Percentiles rank a stretch among this genome's conserved stretches.
phyloP scores from a whole-genome alignment of 2,797 vertebrate genomes.

The Sylvilagus floridanus region DNA sequence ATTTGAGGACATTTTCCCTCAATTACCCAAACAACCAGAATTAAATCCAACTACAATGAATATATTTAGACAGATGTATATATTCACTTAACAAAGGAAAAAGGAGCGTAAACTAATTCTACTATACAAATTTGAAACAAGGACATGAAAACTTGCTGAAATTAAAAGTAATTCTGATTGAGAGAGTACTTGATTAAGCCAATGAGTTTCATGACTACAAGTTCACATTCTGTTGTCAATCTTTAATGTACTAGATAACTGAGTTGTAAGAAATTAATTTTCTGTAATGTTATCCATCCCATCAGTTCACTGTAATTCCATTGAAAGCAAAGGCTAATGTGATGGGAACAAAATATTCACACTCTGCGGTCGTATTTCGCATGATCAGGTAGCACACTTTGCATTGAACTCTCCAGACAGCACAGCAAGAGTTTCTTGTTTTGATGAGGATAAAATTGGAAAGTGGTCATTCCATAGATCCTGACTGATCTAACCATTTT shows the following conservation, averaged over 20 bases:
- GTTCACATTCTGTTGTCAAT: background rate
- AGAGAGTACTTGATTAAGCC: constrained; percentile 17
- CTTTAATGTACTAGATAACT: constrained; percentile 28
- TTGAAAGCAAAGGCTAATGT: background rate
- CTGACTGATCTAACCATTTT: background rate
- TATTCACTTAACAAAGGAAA: constrained; percentile 73
- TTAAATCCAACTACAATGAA: constrained; percentile 75
- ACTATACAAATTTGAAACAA: constrained; percentile 75
- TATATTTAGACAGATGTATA: constrained; percentile 74
- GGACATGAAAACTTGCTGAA: constrained; percentile 61
- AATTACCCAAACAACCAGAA: constrained; percentile 70
- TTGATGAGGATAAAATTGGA: background rate
- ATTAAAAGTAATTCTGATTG: constrained; percentile 66
- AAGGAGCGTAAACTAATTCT: constrained; percentile 67
- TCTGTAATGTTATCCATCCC: background rate
- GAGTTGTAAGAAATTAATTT: background rate
- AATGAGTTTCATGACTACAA: constrained; percentile 46
- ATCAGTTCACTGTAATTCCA: background rate
- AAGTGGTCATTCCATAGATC: background rate
- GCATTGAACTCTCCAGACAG: background rate
- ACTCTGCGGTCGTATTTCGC: background rate
- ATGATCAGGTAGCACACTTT: background rate
- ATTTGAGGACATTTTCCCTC: constrained; percentile 49
- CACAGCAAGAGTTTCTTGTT: background rate
- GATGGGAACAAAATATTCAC: background rate